Evolutionary conservation across 2,888 invertebrate genomes (phyloP), one percentile per base, ranked within the genome.

Genomic region (Volucella zonaria): DNA sequence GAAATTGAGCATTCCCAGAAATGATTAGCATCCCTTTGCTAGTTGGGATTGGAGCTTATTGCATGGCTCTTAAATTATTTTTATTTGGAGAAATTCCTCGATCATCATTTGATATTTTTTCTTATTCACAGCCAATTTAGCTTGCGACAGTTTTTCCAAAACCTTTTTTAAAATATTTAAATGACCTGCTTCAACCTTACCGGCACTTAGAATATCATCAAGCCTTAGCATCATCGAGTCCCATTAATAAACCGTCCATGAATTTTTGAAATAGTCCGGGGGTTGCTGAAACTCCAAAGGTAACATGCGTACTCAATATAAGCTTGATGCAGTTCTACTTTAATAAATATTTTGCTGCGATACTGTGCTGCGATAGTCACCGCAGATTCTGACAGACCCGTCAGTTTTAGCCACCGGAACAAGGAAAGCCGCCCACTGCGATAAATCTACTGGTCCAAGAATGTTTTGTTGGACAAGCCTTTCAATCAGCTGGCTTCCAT

Each of bases 41-140:
- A 1, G 1, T 18, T 18, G 18, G 18, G 1, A 18, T 18, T 18
- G 18, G 18, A 18, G 18, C 54, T 14, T 70, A 58, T 45, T 70
- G 70, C 1, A 58, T 45, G 1, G 58, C 70, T 38, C 18, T 58
- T 70, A 18, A 15, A 23, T 23, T 23, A 23, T 73, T 45, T 62
- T 73, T 62, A 45, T 62, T 43, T 8, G 61, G 54, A 11, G 62
- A 61, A 12, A 73, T 62, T 73, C 62, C 45, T 12, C 62, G 11
- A 47, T 40, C 2, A 38, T 66, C 40, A 66, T 58, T 31, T 56
- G n/a, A 23, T 49, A 66, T 42, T 75, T 75, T 15, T 31, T 8
- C 10, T 75, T 75, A 18, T 76, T 76, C 11, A 76, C 51, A 8
- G 51, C 67, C 31, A 76, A 54, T 38, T 18, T 67, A 9, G 67